phyloP scores from a whole-genome alignment of 2,888 invertebrate species.

The Cosmia pyralina region DNA sequence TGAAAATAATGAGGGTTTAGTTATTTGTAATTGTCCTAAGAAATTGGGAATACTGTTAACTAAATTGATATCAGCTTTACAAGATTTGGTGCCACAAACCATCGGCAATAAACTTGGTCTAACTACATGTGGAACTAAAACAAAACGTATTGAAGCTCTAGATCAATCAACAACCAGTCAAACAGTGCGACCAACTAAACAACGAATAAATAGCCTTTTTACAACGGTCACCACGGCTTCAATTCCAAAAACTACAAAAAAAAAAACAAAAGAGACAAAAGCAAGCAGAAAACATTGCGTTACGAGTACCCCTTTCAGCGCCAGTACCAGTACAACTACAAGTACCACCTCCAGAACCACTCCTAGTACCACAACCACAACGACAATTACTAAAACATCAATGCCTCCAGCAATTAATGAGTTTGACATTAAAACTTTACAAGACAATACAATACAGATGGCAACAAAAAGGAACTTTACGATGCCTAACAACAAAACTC shows the following conservation, averaged over 20 bases:
- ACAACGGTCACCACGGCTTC: background rate
- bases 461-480: background rate
- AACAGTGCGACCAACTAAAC: slow-evolving; percentile 1
- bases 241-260: background rate
- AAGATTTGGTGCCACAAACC: slow-evolving; percentile 68
- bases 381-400: background rate
- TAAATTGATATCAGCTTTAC: slow-evolving; percentile 72
- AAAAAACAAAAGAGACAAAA: background rate
- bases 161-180: background rate
- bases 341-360: background rate
- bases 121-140: slow-evolving; percentile 5
- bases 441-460: background rate
- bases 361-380: background rate
- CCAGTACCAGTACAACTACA: background rate
- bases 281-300: background rate
- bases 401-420: background rate
- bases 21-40: slow-evolving; percentile 74
- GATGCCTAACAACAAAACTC: background rate
- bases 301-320: background rate
- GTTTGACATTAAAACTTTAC: background rate
- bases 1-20: background rate
- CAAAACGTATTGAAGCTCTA: background rate
- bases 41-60: slow-evolving; percentile 67
- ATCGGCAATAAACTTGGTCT: slow-evolving; percentile 9
- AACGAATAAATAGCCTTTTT: background rate